Base-by-base conservation (phyloP, 2,113 vertebrate genomes). In the Oreochromis aureus region DNA sequence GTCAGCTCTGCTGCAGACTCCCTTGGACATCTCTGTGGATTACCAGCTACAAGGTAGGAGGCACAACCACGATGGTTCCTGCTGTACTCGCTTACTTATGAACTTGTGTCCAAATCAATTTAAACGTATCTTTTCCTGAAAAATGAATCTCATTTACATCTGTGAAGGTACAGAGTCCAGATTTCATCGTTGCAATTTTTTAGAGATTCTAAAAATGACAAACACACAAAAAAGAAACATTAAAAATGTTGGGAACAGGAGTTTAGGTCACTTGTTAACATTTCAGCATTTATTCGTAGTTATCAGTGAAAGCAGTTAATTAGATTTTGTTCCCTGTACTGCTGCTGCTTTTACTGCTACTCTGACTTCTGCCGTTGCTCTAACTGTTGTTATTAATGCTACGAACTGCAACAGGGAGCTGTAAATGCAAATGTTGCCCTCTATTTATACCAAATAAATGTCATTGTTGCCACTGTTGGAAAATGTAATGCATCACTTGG, bases 1-100 rank as follows among this genome's bases (percentile, higher is more conserved):
- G 59, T 98, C 99, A 0, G 97, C 98, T 2, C 81, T 97, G n/a
- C 94, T 89, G 7, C 96, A 93, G 16, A 82, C 41, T 8, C 80
- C 95, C 3, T 10, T 94, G 0, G 96, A 97, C 7, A 5, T 22
- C 27, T 94, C 96, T 2, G 86, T 87, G 7, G 98, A 99, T 87
- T 96, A 97, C 93, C 96, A 95, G 84, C 80, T 30, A 0, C 58
- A 85, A 85, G 96, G 96, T 97, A 96, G 30, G 89, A 86, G 2
- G 5, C 30, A 15, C 10, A 5, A 1, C 53, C 59, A 1, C 0
- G 1, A 6, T 5, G 4, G 16, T 36, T 53, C 3, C 83, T 54
- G 73, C 19, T 48, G 12, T 18, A 18, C 16, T 73, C 16, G n/a
- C 6, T 36, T 3, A 66, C 10, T 27, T 7, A 0, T 27, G 27